Evolutionary conservation across 2,113 vertebrate species (phyloP).

Genomic region (Vidua chalybeata): DNA sequence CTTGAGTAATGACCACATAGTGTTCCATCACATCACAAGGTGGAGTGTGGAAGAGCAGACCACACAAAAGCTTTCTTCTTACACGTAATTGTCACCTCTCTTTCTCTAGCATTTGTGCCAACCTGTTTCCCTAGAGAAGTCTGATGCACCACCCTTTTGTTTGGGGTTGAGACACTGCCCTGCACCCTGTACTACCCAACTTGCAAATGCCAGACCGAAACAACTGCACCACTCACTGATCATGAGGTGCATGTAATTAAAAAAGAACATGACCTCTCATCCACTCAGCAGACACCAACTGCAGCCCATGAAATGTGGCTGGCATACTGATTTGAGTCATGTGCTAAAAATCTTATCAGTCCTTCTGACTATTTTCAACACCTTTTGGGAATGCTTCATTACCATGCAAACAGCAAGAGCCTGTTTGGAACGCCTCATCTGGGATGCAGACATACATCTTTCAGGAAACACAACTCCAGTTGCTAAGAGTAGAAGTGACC

Average conservation of each 20-base stretch:
- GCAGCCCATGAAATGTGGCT: neutral
- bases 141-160: neutral
- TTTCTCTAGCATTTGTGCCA: rapidly evolving
- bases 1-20: neutral
- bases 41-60: neutral
- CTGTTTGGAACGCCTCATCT: neutral
- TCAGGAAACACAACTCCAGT: neutral
- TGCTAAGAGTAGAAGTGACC: neutral
- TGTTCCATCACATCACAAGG: neutral
- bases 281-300: neutral
- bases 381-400: neutral
- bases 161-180: neutral
- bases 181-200: neutral
- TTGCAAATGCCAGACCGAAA: neutral
- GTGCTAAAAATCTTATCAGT: conserved; percentile 9
- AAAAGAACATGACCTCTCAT: neutral
- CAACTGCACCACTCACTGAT: rapidly evolving
- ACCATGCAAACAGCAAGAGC: neutral
- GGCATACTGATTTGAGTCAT: neutral
- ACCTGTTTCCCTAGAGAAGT: neutral
- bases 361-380: neutral
- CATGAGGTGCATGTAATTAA: neutral
- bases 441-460: neutral
- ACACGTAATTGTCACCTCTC: neutral
- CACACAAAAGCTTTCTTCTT: neutral